Percentiles rank a stretch among this genome's conserved stretches.
Conservation (phyloP, 2,797 vertebrate species). For the Molossus alvarezi region DNA sequence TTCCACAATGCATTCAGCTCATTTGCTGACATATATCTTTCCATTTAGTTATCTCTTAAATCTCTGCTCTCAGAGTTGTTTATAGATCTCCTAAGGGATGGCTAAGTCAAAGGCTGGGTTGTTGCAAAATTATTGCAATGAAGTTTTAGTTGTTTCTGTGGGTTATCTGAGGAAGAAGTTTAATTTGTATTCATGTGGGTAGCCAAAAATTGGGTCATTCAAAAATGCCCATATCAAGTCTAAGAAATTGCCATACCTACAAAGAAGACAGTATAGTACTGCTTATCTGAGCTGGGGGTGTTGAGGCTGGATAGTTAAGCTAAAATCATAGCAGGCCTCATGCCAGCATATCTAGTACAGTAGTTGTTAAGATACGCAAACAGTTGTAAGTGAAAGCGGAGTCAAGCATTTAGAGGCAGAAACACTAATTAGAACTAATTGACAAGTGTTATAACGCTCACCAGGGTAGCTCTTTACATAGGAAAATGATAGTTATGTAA, state of each 20-base stretch:
- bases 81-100: neutral
- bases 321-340: constrained; percentile 44
- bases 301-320: neutral
- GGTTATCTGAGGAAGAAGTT: neutral
- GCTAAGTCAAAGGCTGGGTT: neutral
- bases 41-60: constrained; percentile 8
- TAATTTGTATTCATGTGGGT: constrained; percentile 29
- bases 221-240: neutral
- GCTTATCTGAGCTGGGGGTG: constrained; percentile 2
- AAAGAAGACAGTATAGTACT: neutral
- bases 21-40: neutral
- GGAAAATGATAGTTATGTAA: constrained; percentile 83
- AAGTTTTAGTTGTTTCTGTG: constrained; percentile 38
- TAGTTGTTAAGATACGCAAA: constrained; percentile 73
- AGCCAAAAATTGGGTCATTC: neutral
- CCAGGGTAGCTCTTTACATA: constrained; percentile 82
- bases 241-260: neutral
- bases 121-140: neutral
- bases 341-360: constrained; percentile 59
- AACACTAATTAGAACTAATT: constrained; percentile 85
- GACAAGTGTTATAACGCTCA: constrained; percentile 83
- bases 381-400: constrained; percentile 81
- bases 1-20: neutral
- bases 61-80: neutral
- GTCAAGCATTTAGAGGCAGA: constrained; percentile 78